Evolutionary conservation across 2,888 invertebrate genomes (phyloP).

Genomic region (Ceramica pisi): DNA sequence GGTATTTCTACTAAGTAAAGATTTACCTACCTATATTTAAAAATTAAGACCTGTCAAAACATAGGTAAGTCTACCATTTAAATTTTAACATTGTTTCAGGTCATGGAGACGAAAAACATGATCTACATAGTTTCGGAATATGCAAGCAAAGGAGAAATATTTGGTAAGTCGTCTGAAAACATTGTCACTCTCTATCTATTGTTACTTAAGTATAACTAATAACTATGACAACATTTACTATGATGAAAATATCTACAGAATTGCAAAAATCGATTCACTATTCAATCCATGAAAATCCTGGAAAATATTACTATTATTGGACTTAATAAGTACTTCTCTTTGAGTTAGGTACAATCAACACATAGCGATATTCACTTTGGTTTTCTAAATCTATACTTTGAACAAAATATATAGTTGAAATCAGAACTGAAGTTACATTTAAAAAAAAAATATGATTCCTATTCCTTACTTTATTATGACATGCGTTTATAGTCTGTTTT

Average conservation of each 20-base stretch:
- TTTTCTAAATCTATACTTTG: no score
- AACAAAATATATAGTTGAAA: no score
- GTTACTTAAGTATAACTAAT: neutral
- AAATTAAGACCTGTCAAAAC: no score
- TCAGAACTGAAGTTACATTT: no score
- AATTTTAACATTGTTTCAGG: slow-evolving; percentile 91
- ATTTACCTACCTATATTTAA: no score
- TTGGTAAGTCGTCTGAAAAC: slow-evolving; percentile 92
- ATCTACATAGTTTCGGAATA: slow-evolving; percentile 99
- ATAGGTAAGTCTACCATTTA: no score
- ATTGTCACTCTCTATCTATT: neutral
- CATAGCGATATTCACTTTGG: no score
- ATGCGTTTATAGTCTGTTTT: no score
- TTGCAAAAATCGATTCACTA: slow-evolving; percentile 1
- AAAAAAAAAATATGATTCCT: no score
- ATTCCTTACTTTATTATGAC: no score
- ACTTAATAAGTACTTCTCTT: neutral
- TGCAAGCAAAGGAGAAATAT: slow-evolving; percentile 99
- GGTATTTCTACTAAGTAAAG: no score
- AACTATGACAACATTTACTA: neutral
- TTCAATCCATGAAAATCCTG: neutral
- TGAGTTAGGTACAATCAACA: neutral
- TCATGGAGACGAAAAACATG: slow-evolving; percentile 99
- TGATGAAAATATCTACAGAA: neutral
- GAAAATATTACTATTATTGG: no score